Evolutionary conservation across 1,140 invertebrate genomes (phyloP), one percentile per base, ranked within the genome.

Genomic region (Drosophila nigrodunni): DNA sequence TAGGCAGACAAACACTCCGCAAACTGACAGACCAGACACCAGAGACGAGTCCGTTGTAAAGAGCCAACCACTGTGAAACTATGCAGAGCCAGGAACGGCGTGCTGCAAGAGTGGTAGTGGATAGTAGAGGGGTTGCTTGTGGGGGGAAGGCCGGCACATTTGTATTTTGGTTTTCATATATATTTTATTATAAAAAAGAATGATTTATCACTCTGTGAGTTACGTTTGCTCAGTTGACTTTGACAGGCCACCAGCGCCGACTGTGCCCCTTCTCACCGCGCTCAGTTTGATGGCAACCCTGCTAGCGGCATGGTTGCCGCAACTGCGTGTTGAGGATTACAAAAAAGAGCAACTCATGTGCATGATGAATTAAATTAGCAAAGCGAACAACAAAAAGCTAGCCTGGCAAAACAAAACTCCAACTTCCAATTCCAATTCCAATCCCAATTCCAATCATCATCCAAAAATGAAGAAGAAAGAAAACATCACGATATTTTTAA

Each of bases 341-440:
- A 87, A 87, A 64, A 30, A 87, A 88, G 66, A 83, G 83, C 83
- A 87, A 87, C 83, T 87, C 83, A 87, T 87, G 83, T 88, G 83
- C 85, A 87, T 87, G 83, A 88, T 87, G 83, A 83, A 87, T 87
- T 87, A 88, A 87, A 88, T 87, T 87, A 83, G 83, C 83, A 83
- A 76, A 70, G 75, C 70, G 57, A 57, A 74, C 47, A 78, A 82
- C 9, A 46, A 64, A 65, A 71, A 54, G 3, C 13, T n/a, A 49
- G 15, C 3, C 55, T 25, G 30, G 30, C 9, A 65, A 50, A 39
- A 49, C 47, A 66, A 66, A 46, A 49, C 15, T 57, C 34, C 61
- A 52, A 64, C 15, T 37, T 15, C 39, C 21, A 30, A 39, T 25
- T n/a, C 43, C 37, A 58, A 55, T 55, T 13, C 61, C 44, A 58